phyloP scores from a whole-genome alignment of 2,113 vertebrate species.

The Phrynosoma platyrhinos region DNA sequence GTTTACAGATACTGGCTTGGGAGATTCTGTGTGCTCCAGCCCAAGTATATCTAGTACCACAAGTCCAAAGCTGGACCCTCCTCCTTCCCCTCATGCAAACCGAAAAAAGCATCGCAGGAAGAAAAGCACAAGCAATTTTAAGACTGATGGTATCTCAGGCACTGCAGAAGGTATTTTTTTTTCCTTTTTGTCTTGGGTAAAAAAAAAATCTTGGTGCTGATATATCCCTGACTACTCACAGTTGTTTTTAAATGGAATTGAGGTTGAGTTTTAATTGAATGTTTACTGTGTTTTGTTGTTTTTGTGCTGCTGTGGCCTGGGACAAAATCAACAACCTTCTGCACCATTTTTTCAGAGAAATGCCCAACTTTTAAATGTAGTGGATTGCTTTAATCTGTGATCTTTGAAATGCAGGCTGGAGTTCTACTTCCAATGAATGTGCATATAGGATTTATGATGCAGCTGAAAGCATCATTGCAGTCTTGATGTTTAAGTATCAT shows the following conservation, averaged over 20 bases:
- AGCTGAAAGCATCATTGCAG: background rate
- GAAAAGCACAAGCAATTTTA: constrained; percentile 99
- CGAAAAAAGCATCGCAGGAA: constrained; percentile 98
- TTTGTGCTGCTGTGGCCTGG: background rate
- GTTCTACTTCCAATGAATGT: background rate
- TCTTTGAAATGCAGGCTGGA: background rate
- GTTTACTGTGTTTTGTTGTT: background rate
- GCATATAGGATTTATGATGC: background rate
- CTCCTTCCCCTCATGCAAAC: constrained; percentile 96
- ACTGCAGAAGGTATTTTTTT: constrained; percentile 90
- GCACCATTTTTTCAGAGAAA: background rate
- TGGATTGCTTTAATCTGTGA: background rate
- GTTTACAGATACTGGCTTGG: constrained; percentile 88
- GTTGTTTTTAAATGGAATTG: background rate
- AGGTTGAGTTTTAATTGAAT: background rate
- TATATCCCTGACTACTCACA: background rate
- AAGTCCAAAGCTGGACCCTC: constrained; percentile 96
- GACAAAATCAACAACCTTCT: background rate
- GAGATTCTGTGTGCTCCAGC: constrained; percentile 94
- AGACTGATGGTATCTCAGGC: constrained; percentile 91
- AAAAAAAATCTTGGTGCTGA: background rate
- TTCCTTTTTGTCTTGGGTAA: background rate
- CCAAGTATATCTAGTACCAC: constrained; percentile 95
- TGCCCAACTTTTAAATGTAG: background rate
- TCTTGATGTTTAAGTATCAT: background rate